Evolutionary conservation across 2,113 vertebrate species (phyloP).

Genomic region (Dissostichus mawsoni): DNA sequence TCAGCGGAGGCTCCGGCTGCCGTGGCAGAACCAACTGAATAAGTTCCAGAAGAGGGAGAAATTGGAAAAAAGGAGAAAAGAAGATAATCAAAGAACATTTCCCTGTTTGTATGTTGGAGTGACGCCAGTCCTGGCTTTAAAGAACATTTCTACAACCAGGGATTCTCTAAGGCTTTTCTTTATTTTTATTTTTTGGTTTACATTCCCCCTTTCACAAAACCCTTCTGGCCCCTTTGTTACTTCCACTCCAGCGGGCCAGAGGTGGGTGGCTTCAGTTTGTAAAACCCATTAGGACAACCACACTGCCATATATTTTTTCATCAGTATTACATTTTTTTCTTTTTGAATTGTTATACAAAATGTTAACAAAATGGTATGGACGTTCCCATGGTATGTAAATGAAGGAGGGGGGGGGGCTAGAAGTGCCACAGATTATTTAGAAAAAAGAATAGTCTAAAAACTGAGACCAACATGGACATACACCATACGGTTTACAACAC

Average conservation of each 20-base stretch:
- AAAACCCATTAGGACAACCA: conserved; percentile 67
- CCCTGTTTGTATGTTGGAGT: conserved; percentile 92
- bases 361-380: conserved; percentile 90
- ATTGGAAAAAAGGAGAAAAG: conserved; percentile 52
- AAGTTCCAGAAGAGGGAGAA: conserved; percentile 39
- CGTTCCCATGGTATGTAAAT: conserved; percentile 88
- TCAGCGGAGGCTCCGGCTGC: conserved; percentile 85
- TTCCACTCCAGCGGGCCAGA: conserved; percentile 88
- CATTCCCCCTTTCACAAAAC: conserved; percentile 82
- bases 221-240: conserved; percentile 87
- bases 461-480: conserved; percentile 85
- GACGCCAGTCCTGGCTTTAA: conserved; percentile 91
- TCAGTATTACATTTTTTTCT: conserved; percentile 92
- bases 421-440: conserved; percentile 84
- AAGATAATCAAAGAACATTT: conserved; percentile 87
- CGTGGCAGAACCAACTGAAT: conserved; percentile 84
- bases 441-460: conserved; percentile 82
- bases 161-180: conserved; percentile 92
- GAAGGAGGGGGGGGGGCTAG: conserved; percentile 82
- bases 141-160: conserved; percentile 96
- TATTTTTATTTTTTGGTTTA: conserved; percentile 74
- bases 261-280: conserved; percentile 80
- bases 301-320: conserved; percentile 87
- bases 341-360: conserved; percentile 87
- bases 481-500: conserved; percentile 92